Conservation (phyloP, 2,113 vertebrate species). For the Vicugna pacos region DNA sequence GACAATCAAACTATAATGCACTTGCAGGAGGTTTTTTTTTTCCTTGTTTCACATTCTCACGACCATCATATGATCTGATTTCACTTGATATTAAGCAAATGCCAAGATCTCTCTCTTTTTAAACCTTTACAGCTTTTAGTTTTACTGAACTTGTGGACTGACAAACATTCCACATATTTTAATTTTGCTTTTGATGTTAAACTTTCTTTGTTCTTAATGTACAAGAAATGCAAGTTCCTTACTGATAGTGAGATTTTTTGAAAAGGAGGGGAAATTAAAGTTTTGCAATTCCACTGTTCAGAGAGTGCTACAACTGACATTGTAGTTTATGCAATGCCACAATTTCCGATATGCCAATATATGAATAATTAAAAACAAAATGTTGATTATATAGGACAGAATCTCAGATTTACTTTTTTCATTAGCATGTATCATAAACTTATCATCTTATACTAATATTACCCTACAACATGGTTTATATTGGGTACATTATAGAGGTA, state of each 20-base stretch:
- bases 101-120: background rate
- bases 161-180: background rate
- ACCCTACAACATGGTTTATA: background rate
- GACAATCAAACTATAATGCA: slow-evolving; percentile 58
- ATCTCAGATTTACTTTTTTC: slow-evolving; percentile 23
- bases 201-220: slow-evolving; percentile 2
- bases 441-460: background rate
- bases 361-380: slow-evolving; percentile 14
- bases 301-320: slow-evolving; percentile 37
- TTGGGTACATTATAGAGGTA: background rate
- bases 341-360: background rate
- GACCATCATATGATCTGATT: background rate
- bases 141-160: background rate
- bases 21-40: background rate
- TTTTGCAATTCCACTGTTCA: background rate
- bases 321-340: background rate
- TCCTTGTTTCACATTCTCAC: slow-evolving; percentile 16
- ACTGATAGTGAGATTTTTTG: background rate
- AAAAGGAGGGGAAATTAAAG: background rate
- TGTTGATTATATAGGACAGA: background rate
- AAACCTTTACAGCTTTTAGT: slow-evolving; percentile 9
- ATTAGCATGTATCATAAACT: background rate
- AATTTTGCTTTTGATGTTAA: slow-evolving; percentile 40
- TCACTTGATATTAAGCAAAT: background rate
- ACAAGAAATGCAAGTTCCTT: background rate